Evolutionary conservation across 2,888 invertebrate genomes (phyloP).

Genomic region (Tachystola acroxantha): DNA sequence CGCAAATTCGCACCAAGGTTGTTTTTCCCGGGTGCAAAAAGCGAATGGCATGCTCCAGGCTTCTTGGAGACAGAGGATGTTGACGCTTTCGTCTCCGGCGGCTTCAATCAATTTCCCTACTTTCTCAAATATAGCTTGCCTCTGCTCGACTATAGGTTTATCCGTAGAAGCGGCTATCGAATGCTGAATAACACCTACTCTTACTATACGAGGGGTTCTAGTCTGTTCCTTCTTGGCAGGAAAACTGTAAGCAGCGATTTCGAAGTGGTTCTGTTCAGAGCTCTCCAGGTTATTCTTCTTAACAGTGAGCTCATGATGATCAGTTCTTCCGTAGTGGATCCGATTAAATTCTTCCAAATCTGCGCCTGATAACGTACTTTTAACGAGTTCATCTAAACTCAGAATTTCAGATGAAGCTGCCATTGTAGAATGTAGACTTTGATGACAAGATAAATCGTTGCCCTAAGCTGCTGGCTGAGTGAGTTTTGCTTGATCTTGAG

Average conservation of each 20-base stretch:
- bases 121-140: constrained; percentile 87
- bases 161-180: constrained; percentile 87
- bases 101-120: constrained; percentile 85
- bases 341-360: constrained; percentile 83
- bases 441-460: too few species aligned
- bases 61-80: constrained; percentile 96
- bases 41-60: constrained; percentile 99
- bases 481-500: too few species aligned
- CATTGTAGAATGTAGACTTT: constrained; percentile 35
- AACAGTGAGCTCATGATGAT: constrained; percentile 73
- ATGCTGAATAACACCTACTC: constrained; percentile 93
- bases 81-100: constrained; percentile 89
- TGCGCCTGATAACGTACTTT: constrained; percentile 36
- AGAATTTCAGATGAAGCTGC: constrained; percentile 36
- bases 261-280: constrained; percentile 80
- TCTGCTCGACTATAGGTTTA: constrained; percentile 85
- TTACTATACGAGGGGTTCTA: constrained; percentile 84
- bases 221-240: constrained; percentile 83
- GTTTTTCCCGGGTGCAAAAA: constrained; percentile 97
- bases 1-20: constrained; percentile 98
- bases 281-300: constrained; percentile 59
- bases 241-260: constrained; percentile 87
- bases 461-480: too few species aligned
- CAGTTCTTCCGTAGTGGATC: constrained; percentile 87
- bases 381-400: constrained; percentile 53